Evolutionary conservation across 2,113 vertebrate genomes (phyloP).

Genomic region (Aviceda subcristata): DNA sequence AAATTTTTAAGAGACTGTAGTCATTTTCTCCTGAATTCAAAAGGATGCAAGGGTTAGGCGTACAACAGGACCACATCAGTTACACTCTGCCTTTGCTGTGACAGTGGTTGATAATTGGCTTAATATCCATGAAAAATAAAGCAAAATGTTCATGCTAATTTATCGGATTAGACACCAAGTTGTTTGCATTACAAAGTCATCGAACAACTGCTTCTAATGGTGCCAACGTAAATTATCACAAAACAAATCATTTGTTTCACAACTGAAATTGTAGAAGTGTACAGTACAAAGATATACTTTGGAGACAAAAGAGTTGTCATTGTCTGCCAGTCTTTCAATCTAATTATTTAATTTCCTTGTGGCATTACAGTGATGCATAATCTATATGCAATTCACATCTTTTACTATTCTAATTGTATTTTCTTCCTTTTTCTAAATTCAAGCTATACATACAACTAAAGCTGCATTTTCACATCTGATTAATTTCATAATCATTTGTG

Average conservation of each 20-base stretch:
- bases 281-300: background rate
- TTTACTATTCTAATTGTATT: background rate
- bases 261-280: background rate
- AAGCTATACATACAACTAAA: background rate
- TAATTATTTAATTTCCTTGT: background rate
- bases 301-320: background rate
- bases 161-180: background rate
- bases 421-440: background rate
- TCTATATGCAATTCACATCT: background rate
- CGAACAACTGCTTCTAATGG: background rate
- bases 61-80: background rate
- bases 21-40: background rate
- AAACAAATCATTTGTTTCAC: background rate
- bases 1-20: background rate
- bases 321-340: background rate
- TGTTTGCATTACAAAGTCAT: background rate
- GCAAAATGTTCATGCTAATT: background rate
- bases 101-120: background rate
- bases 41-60: background rate
- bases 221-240: background rate
- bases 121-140: background rate
- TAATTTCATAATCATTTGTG: background rate
- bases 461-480: conserved; percentile 21
- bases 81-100: background rate
- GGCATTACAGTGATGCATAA: background rate